Evolutionary conservation across 1,140 invertebrate species (phyloP).

Genomic region (Manduca sexta): DNA sequence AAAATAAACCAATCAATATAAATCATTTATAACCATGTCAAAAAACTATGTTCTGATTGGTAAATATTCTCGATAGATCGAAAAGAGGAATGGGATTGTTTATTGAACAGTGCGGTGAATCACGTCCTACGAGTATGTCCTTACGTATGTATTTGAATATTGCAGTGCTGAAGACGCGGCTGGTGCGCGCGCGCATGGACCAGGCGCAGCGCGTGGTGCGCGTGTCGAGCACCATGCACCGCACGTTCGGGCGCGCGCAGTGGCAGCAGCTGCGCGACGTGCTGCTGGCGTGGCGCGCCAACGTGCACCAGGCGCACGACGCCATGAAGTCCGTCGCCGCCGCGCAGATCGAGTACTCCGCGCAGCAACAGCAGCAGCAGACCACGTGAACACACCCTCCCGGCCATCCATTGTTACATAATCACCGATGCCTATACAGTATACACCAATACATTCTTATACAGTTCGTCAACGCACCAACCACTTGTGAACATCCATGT

Average conservation of each 20-base stretch:
- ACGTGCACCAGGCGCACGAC: conserved; percentile 85
- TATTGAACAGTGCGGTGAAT: too few species aligned
- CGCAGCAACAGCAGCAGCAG: conserved; percentile 43
- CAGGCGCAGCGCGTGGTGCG: conserved; percentile 90
- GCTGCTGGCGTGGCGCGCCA: conserved; percentile 89
- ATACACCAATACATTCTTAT: too few species aligned
- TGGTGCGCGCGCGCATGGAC: conserved; percentile 95
- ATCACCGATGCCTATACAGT: too few species aligned
- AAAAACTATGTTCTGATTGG: too few species aligned
- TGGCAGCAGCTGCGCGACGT: conserved; percentile 93
- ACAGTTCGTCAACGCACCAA: too few species aligned
- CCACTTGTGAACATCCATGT: too few species aligned
- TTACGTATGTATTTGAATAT: neutral
- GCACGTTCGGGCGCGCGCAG: conserved; percentile 93
- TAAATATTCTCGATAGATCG: too few species aligned
- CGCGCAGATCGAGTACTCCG: conserved; percentile 76
- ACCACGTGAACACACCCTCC: too few species aligned
- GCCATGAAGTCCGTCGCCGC: conserved; percentile 84
- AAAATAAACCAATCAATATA: too few species aligned
- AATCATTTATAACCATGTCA: too few species aligned
- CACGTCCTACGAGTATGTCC: neutral
- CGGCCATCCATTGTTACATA: too few species aligned
- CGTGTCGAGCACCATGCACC: conserved; percentile 94
- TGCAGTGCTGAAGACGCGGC: conserved; percentile 92
- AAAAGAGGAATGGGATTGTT: too few species aligned